These are phyloP conservation scores for Megamerina dolium DNA, from an alignment of 2,888 invertebrate genomes.

Conservation along the genomic window DNA sequence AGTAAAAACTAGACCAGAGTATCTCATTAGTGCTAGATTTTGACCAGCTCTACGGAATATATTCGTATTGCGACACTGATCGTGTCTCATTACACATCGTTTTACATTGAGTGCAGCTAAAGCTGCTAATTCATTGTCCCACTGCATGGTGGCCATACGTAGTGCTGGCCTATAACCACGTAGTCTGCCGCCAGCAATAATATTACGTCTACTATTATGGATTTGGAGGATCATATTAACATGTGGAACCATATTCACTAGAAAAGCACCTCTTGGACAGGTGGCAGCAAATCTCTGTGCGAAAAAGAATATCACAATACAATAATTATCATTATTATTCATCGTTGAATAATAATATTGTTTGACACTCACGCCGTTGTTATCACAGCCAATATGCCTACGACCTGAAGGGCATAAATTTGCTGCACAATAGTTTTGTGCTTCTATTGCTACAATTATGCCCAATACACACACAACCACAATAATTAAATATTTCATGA, in stretches of 20 bases:
- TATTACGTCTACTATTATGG: slow-evolving; percentile 18
- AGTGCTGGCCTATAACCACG: neutral
- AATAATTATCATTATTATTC: neutral
- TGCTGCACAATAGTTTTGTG: slow-evolving; percentile 14
- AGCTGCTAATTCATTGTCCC: slow-evolving; percentile 34
- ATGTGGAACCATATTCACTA: slow-evolving; percentile 1
- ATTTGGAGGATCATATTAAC: slow-evolving; percentile 2
- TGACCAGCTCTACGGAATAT: slow-evolving; percentile 32
- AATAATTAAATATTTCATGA: too few relatives aligned
- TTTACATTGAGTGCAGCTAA: slow-evolving; percentile 34
- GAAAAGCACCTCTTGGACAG: slow-evolving; percentile 6
- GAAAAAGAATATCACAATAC: neutral
- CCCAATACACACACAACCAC: too few relatives aligned
- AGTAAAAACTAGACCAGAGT: too few relatives aligned
- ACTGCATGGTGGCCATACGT: too few relatives aligned
- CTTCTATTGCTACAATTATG: too few relatives aligned
- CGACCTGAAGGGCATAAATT: neutral
- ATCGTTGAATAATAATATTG: too few relatives aligned
- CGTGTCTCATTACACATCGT: slow-evolving; percentile 33
- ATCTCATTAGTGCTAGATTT: slow-evolving; percentile 27
- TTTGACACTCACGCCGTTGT: slow-evolving; percentile 12
- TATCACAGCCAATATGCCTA: slow-evolving; percentile 14
- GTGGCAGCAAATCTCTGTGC: slow-evolving; percentile 8
- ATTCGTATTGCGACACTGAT: slow-evolving; percentile 34
- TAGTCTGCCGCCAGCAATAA: slow-evolving; percentile 14